Evolutionary conservation across 2,797 vertebrate species (phyloP).

Genomic region (Hemibagrus guttatus): DNA sequence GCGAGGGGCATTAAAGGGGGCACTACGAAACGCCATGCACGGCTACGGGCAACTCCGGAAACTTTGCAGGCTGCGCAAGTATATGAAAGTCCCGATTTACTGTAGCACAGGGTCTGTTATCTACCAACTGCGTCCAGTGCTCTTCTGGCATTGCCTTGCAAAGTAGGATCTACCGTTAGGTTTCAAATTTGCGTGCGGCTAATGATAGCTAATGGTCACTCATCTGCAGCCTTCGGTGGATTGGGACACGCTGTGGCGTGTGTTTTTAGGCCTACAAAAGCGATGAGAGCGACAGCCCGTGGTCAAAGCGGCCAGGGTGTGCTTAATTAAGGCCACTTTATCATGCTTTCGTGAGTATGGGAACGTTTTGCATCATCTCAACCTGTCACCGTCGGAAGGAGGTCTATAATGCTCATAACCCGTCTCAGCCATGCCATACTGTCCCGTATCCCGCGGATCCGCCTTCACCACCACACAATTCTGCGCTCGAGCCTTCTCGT

Average conservation of each 20-base stretch:
- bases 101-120: conserved; percentile 41
- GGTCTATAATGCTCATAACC: conserved; percentile 15
- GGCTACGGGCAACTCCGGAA: conserved; percentile 77
- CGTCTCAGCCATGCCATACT: conserved; percentile 1
- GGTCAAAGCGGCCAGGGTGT: conserved; percentile 11
- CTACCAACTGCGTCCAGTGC: conserved; percentile 28
- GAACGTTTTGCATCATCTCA: conserved; percentile 44
- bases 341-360: conserved; percentile 34
- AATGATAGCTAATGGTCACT: conserved; percentile 45
- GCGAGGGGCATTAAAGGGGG: conserved; percentile 82
- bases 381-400: conserved; percentile 41
- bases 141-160: conserved; percentile 11
- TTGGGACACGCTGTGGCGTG: conserved; percentile 44
- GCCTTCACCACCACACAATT: neutral
- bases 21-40: conserved; percentile 76
- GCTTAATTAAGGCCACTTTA: conserved; percentile 21
- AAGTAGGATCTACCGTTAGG: conserved; percentile 32
- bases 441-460: conserved; percentile 28
- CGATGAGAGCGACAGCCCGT: conserved; percentile 21
- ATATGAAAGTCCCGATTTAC: conserved; percentile 39
- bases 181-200: conserved; percentile 39
- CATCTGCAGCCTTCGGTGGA: conserved; percentile 45
- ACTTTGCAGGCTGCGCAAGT: conserved; percentile 74
- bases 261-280: conserved; percentile 51
- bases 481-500: neutral